Conservation (phyloP, 92 coral and sea anemone genomes). For the Zoanthus solanderi region DNA sequence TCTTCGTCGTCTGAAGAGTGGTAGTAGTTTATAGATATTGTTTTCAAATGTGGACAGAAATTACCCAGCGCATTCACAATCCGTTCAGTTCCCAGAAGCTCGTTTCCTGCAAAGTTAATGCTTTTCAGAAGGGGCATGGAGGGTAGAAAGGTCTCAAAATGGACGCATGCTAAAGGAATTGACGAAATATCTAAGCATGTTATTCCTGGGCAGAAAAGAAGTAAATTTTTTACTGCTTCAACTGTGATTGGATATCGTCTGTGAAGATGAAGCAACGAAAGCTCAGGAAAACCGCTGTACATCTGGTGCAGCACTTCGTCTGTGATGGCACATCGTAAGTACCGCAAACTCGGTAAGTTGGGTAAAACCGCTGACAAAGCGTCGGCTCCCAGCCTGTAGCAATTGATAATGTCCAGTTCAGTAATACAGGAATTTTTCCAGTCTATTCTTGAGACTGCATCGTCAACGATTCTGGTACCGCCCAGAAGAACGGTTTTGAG, state of each 20-base stretch:
- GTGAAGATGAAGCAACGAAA: slow-evolving; percentile 69
- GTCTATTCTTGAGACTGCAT: slow-evolving; percentile 40
- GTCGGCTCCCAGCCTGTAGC: slow-evolving; percentile 61
- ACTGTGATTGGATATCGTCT: slow-evolving; percentile 83
- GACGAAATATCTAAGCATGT: slow-evolving; percentile 80
- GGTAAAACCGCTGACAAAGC: slow-evolving; percentile 70
- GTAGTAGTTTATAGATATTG: slow-evolving; percentile 66
- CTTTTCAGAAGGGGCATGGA: slow-evolving; percentile 58
- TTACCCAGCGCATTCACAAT: slow-evolving; percentile 65
- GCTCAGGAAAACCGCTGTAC: slow-evolving; percentile 60
- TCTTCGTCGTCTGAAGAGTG: slow-evolving; percentile 68
- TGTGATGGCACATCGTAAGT: slow-evolving; percentile 76
- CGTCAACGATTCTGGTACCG: slow-evolving; percentile 68
- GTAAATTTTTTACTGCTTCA: slow-evolving; percentile 64
- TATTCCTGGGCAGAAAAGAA: slow-evolving; percentile 66
- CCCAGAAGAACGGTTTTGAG: slow-evolving; percentile 67
- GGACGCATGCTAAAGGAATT: slow-evolving; percentile 74
- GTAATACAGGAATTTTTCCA: slow-evolving; percentile 63
- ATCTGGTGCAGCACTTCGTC: slow-evolving; percentile 67
- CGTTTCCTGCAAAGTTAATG: slow-evolving; percentile 78
- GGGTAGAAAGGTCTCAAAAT: slow-evolving; percentile 75
- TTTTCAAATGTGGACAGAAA: slow-evolving; percentile 53
- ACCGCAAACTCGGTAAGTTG: slow-evolving; percentile 75
- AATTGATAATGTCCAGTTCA: slow-evolving; percentile 69
- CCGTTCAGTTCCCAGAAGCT: slow-evolving; percentile 66